Conservation (phyloP, 2,888 invertebrate genomes). For the Silvanus unidentatus region DNA sequence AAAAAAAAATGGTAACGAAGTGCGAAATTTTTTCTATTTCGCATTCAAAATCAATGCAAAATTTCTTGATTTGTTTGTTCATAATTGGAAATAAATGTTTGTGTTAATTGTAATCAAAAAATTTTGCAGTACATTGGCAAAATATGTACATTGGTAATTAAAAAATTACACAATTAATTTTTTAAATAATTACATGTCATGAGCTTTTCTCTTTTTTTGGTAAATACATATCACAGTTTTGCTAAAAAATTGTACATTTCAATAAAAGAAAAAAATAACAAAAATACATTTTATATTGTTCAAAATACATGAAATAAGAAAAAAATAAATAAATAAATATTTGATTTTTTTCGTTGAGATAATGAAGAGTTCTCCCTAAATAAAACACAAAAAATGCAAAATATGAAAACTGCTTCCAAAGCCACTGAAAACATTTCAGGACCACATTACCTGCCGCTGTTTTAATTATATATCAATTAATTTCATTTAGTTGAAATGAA, state of each 20-base stretch:
- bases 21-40: slow-evolving; percentile 2
- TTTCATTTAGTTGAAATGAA: neutral
- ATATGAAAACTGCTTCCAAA: slow-evolving; percentile 38
- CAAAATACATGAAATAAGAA: slow-evolving; percentile 7
- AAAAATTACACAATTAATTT: slow-evolving; percentile 4
- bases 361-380: slow-evolving; percentile 37
- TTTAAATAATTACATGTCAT: slow-evolving; percentile 36
- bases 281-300: slow-evolving; percentile 1
- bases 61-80: slow-evolving; percentile 33
- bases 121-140: slow-evolving; percentile 42
- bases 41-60: slow-evolving; percentile 31
- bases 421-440: slow-evolving; percentile 31
- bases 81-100: neutral
- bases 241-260: slow-evolving; percentile 28
- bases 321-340: slow-evolving; percentile 15
- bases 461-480: slow-evolving; percentile 5
- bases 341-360: slow-evolving; percentile 24
- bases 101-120: slow-evolving; percentile 32
- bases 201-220: slow-evolving; percentile 20
- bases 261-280: slow-evolving; percentile 16
- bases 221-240: slow-evolving; percentile 25
- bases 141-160: slow-evolving; percentile 10
- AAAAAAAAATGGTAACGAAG: slow-evolving; percentile 6
- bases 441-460: slow-evolving; percentile 27
- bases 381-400: slow-evolving; percentile 40